phyloP scores from a whole-genome alignment of 35 echinoderm and acorn worm species.

The Acanthaster planci region DNA sequence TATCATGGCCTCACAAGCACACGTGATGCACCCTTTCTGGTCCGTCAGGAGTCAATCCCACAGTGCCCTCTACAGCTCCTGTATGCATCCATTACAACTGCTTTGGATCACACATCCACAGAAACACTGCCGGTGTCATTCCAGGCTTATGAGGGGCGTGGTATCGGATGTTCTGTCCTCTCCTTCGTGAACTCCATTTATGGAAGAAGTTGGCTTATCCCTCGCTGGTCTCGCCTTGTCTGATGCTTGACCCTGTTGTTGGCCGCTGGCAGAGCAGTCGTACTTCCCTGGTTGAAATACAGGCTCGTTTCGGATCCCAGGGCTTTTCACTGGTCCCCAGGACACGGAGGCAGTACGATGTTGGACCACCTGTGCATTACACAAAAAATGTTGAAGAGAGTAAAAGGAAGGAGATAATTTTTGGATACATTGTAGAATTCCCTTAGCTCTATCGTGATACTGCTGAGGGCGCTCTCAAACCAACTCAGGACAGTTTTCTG shows the following conservation, averaged over 20 bases:
- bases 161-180: conserved; percentile 1
- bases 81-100: too few relatives aligned
- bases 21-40: too few relatives aligned
- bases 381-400: background rate
- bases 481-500: too few relatives aligned
- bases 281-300: background rate
- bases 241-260: background rate
- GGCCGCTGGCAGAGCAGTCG: background rate
- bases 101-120: too few relatives aligned
- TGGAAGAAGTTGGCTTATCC: background rate
- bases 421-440: too few relatives aligned
- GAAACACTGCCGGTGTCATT: too few relatives aligned
- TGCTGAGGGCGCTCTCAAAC: too few relatives aligned
- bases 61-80: too few relatives aligned
- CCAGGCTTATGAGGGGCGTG: background rate
- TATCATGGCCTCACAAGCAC: too few relatives aligned
- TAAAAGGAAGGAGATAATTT: too few relatives aligned
- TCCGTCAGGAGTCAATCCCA: too few relatives aligned
- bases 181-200: background rate
- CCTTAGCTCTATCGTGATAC: too few relatives aligned
- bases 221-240: background rate
- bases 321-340: background rate
- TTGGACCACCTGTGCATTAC: background rate
- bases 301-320: background rate
- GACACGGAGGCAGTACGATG: background rate